phyloP scores from a whole-genome alignment of 2,888 invertebrate species.

The Diabrotica balteata region DNA sequence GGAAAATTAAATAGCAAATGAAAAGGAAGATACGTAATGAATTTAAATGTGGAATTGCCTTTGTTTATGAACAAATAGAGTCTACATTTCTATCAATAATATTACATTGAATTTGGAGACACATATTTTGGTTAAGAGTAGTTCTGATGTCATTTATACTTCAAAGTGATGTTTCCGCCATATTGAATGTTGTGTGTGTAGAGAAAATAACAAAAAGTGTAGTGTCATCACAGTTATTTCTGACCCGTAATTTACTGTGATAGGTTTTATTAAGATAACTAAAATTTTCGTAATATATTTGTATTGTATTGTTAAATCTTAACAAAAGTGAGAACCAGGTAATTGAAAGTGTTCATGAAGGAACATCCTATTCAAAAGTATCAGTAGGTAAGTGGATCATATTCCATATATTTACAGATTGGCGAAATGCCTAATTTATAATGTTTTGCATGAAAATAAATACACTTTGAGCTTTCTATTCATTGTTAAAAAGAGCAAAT shows the following conservation, averaged over 20 bases:
- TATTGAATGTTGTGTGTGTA: conserved; percentile 45
- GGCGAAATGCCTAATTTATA: conserved; percentile 19
- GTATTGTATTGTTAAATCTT: no score
- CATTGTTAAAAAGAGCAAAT: conserved; percentile 5
- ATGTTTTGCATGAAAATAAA: conserved; percentile 17
- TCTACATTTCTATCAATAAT: no score
- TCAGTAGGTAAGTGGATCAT: conserved; percentile 25
- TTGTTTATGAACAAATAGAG: no score
- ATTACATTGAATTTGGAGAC: not conserved
- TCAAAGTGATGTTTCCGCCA: conserved; percentile 41
- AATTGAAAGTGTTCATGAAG: conserved; percentile 24
- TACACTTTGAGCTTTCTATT: conserved; percentile 4
- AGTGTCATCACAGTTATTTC: conserved; percentile 48
- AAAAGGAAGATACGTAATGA: no score
- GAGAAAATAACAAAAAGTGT: conserved; percentile 48
- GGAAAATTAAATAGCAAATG: no score
- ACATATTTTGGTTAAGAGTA: not conserved
- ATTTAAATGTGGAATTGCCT: no score
- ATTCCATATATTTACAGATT: conserved; percentile 13
- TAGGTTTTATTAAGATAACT: conserved; percentile 23
- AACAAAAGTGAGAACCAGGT: not conserved
- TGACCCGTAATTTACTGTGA: conserved; percentile 24
- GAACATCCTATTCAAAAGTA: conserved; percentile 17
- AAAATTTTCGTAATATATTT: conserved; percentile 22
- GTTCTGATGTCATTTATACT: conserved; percentile 15